Base-by-base conservation (phyloP, 2,113 vertebrate species). In the Chloropsis hardwickii region DNA sequence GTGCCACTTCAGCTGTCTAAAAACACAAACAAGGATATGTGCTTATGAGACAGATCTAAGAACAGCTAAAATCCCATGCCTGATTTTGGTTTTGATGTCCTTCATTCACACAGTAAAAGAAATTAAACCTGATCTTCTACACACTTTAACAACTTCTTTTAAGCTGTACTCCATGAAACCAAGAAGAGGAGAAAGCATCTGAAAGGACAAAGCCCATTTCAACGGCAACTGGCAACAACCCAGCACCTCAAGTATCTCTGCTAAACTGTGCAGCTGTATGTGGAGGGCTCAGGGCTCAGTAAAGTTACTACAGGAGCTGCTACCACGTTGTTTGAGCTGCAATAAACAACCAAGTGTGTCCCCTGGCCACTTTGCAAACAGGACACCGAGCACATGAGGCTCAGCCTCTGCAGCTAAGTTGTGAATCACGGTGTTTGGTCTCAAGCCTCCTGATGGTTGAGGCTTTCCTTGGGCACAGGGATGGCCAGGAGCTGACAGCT, bases 1-100 rank as follows among this genome's bases (percentile, higher is more conserved):
- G 96, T 3, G 99, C 99, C 88, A 98, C 98, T 97, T 99, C 99
- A 57, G 99, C 99, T 44, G 99, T 99, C 99, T 99, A 86, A 78
- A 95, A 97, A 96, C 22, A 97, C 39, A 94, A 94, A 80, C 37
- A 72, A 77, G 18, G 29, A 72, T 28, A 80, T 14, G 51, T 12
- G 20, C 40, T 88, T 61, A 57, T 60, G 42, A 92, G 53, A 76
- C 28, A 60, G 47, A 56, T 6, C 35, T 57, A 39, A n/a, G 13
- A 78, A 76, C 14, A 84, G 50, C 31, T 67, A 70, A 87, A 35
- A 61, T 35, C 8, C 23, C 39, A 42, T 14, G 9, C 25, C 67
- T 71, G 33, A 64, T 92, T 87, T 65, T 56, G 47, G 8, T 61
- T 92, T 29, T 44, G 24, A 27, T 44, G 53, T 53, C 40, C 22